Conservation (phyloP, 35 echinoderm and acorn worm species). For the Acanthaster planci region DNA sequence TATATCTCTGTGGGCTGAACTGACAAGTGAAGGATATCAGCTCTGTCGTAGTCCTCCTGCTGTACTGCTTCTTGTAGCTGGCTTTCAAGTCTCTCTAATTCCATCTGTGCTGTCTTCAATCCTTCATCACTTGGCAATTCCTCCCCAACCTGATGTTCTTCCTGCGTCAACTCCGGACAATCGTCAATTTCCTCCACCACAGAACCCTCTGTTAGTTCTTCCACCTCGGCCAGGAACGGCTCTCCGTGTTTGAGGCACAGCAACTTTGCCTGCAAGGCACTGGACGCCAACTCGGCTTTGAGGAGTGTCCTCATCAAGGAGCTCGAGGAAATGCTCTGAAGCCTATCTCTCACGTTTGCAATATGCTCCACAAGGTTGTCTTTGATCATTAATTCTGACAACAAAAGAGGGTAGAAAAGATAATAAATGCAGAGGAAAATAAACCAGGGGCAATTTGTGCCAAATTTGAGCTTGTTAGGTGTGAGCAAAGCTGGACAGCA, state of each 20-base stretch:
- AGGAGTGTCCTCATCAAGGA: not conserved
- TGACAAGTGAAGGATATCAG: constrained; percentile 39
- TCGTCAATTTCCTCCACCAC: too few species aligned
- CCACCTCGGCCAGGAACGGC: not conserved
- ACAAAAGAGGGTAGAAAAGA: not conserved
- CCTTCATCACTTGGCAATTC: too few species aligned
- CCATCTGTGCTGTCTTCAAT: not conserved
- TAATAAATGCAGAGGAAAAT: not conserved
- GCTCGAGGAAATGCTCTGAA: not conserved
- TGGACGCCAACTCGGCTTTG: not conserved
- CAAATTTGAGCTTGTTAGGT: not conserved
- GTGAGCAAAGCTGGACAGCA: not conserved
- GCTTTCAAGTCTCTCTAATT: constrained; percentile 27
- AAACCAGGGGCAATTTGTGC: not conserved
- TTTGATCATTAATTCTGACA: not conserved
- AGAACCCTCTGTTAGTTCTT: not conserved
- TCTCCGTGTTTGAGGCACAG: not conserved
- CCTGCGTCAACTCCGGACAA: too few species aligned
- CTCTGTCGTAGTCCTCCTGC: constrained; percentile 27
- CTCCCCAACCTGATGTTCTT: too few species aligned
- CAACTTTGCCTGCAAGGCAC: not conserved
- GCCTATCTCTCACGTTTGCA: not conserved
- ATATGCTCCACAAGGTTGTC: not conserved
- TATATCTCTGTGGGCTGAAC: too few species aligned
- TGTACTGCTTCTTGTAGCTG: constrained; percentile 26